phyloP scores from a whole-genome alignment of 2,113 vertebrate genomes.

The Nothobranchius kuhntae region DNA sequence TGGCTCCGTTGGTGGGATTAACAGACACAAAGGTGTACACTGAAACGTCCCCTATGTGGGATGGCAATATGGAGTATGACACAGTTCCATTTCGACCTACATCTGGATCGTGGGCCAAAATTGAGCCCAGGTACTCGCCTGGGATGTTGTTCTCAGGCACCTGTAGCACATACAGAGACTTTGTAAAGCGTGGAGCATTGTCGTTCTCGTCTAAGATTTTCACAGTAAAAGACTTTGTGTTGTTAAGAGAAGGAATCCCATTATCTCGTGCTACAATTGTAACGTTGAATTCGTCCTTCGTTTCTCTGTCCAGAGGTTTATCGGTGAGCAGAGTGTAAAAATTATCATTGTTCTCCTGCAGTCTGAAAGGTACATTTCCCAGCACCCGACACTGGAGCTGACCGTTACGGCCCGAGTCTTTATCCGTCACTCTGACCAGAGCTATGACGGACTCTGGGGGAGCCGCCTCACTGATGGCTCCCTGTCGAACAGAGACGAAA shows the following conservation, averaged over 20 bases:
- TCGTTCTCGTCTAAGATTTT: slow-evolving; percentile 96
- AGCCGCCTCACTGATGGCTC: slow-evolving; percentile 95
- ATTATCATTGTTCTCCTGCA: slow-evolving; percentile 98
- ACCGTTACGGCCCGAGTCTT: slow-evolving; percentile 93
- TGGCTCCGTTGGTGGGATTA: slow-evolving; percentile 97
- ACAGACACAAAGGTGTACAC: slow-evolving; percentile 93
- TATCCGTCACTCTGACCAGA: slow-evolving; percentile 93
- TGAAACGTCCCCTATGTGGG: slow-evolving; percentile 92
- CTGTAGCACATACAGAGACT: slow-evolving; percentile 92
- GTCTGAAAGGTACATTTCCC: slow-evolving; percentile 90
- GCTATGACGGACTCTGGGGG: slow-evolving; percentile 96
- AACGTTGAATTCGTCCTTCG: slow-evolving; percentile 95
- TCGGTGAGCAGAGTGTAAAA: slow-evolving; percentile 96
- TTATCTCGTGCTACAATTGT: slow-evolving; percentile 96
- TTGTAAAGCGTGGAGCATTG: slow-evolving; percentile 95
- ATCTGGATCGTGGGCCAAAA: slow-evolving; percentile 95
- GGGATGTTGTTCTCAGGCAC: slow-evolving; percentile 99
- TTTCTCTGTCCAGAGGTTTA: slow-evolving; percentile 91
- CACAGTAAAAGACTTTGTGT: slow-evolving; percentile 94
- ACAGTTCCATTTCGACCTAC: slow-evolving; percentile 95
- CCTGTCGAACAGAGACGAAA: slow-evolving; percentile 96
- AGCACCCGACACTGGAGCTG: slow-evolving; percentile 95
- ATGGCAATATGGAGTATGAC: slow-evolving; percentile 92
- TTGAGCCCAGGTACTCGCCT: slow-evolving; percentile 94
- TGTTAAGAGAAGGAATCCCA: slow-evolving; percentile 93